Evolutionary conservation across 2,888 invertebrate species (phyloP).

Genomic region (Nemapogon koenigi): DNA sequence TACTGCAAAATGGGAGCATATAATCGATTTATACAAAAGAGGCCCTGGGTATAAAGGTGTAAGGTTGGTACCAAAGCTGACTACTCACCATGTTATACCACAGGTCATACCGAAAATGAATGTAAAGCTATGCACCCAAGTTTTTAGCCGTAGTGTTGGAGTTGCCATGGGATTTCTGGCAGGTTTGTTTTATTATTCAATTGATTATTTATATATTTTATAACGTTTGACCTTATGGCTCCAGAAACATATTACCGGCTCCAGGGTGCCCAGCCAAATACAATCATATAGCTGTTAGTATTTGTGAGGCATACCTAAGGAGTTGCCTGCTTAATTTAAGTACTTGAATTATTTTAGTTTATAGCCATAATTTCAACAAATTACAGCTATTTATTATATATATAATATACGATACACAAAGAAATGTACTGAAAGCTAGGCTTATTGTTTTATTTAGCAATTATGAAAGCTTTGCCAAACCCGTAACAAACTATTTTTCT

Average conservation of each 20-base stretch:
- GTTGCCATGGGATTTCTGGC: conserved; percentile 11
- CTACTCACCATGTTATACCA: conserved; percentile 13
- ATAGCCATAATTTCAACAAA: too few relatives aligned
- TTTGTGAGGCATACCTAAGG: not conserved
- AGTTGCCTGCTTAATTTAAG: not conserved
- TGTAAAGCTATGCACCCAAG: conserved; percentile 16
- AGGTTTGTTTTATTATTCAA: not conserved
- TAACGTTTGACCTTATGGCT: too few relatives aligned
- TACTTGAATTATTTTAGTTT: not conserved
- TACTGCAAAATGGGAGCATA: conserved; percentile 14
- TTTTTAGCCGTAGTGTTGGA: conserved; percentile 15
- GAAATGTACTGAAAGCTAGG: too few relatives aligned
- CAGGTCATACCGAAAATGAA: conserved; percentile 16
- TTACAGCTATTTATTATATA: too few relatives aligned
- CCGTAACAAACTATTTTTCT: too few relatives aligned
- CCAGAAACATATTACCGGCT: too few relatives aligned
- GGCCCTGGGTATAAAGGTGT: conserved; percentile 13
- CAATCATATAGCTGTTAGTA: not conserved
- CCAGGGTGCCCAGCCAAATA: too few relatives aligned
- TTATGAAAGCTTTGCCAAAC: too few relatives aligned
- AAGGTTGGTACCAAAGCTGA: conserved; percentile 12
- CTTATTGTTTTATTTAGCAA: too few relatives aligned
- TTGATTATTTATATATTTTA: too few relatives aligned
- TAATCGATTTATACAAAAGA: conserved; percentile 12
- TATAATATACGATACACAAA: too few relatives aligned